Base-by-base conservation (phyloP, 2,113 vertebrate species). In the Prinia subflava region DNA sequence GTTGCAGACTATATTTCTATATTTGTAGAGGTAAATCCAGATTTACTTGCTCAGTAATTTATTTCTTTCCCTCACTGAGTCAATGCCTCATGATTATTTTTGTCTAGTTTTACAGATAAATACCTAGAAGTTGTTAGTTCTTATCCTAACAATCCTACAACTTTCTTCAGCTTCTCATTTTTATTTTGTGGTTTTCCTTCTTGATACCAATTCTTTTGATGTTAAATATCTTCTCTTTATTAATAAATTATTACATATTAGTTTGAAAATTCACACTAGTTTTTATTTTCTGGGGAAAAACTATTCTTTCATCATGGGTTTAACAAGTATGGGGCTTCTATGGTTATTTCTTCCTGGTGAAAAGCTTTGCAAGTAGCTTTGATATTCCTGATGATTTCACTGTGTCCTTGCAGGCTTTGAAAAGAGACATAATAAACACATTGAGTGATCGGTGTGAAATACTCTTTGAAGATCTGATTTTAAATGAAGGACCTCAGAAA, bases 381-480 rank as follows among this genome's bases (percentile, higher is more conserved):
- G 65, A 19, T 60, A 15, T 92, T 92, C 56, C n/a, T 94, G 62
- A 84, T 53, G 33, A n/a, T 70, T 59, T 79, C 30, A 4, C 65
- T 81, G 86, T 92, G 47, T 94, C 49, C 39, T 75, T 90, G 14
- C 94, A 99, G 99, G 98, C 99, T 93, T 93, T 99, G 88, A 99
- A 99, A 94, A 98, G 99, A 96, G 99, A 99, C 70, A 96, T 99
- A 47, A 93, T 99, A 94, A 99, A 98, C 87, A 99, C 99, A 3
- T 94, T 99, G 95, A 97, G 97, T 92, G 98, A 98, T 60, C 98
- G 99, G 59, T 98, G 98, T 97, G 98, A 99, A 96, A 98, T 99
- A 97, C 92, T 99, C 11, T 98, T 99, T 97, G 99, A 99, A 91
- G 99, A 99, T 91, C 96, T 99, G 64, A 95, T 98, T 89, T 96